Conservation (phyloP, 2,888 invertebrate species). For the Trisateles emortualis region DNA sequence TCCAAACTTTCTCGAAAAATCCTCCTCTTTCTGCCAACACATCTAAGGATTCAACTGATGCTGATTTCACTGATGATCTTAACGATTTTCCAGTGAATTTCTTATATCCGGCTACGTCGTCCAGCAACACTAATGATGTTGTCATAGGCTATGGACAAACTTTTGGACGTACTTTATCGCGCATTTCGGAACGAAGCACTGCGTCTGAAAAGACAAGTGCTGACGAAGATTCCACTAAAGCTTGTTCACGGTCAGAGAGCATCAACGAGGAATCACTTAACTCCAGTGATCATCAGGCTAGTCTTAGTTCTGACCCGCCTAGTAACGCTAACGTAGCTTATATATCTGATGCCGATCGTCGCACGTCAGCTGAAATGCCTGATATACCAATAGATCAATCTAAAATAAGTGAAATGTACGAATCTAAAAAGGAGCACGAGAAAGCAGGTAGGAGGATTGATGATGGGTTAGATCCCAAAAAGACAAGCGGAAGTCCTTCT, state of each 20-base stretch:
- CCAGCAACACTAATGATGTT: conserved; percentile 88
- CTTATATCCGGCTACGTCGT: conserved; percentile 90
- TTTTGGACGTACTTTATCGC: conserved; percentile 92
- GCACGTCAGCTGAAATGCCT: conserved; percentile 94
- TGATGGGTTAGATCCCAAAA: conserved; percentile 59
- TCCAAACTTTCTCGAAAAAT: conserved; percentile 82
- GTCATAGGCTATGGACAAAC: conserved; percentile 91
- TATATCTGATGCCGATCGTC: conserved; percentile 92
- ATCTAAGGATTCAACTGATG: conserved; percentile 87
- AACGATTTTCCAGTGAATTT: conserved; percentile 92
- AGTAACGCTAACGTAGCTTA: conserved; percentile 91
- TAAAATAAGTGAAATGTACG: conserved; percentile 87
- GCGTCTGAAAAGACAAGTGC: conserved; percentile 95
- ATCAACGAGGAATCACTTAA: conserved; percentile 94
- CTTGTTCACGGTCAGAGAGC: conserved; percentile 93
- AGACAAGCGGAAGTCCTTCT: conserved; percentile 62
- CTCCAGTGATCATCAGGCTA: conserved; percentile 94
- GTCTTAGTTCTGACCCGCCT: conserved; percentile 94
- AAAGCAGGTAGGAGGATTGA: conserved; percentile 62
- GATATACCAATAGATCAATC: conserved; percentile 93
- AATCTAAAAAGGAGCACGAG: conserved; percentile 82
- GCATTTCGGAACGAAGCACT: conserved; percentile 95
- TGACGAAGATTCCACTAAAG: conserved; percentile 95
- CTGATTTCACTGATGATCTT: conserved; percentile 91
- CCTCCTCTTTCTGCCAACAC: conserved; percentile 81